Evolutionary conservation across 2,888 invertebrate species (phyloP).

Genomic region (Cataglyphis cursor): DNA sequence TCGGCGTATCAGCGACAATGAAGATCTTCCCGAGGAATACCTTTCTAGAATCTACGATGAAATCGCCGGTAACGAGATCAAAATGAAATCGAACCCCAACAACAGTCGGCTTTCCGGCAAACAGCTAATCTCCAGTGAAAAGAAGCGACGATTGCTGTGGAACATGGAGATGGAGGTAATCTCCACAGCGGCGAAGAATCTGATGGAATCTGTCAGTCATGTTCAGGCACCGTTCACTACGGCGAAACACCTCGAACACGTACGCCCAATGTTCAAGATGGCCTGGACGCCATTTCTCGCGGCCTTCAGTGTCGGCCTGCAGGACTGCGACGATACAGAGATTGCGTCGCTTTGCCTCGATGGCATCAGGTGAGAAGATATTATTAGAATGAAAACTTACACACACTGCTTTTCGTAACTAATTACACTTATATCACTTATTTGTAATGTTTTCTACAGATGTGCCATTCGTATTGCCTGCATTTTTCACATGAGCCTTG

Average conservation of each 20-base stretch:
- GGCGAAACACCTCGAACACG: constrained; percentile 99
- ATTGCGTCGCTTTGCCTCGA: constrained; percentile 98
- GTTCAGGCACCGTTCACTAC: constrained; percentile 98
- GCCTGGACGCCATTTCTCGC: constrained; percentile 99
- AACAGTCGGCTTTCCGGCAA: constrained; percentile 41
- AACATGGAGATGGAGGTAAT: constrained; percentile 99
- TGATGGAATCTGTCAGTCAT: constrained; percentile 99
- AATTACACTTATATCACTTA: neutral
- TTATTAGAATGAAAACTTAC: neutral
- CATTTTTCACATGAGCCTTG: constrained; percentile 99
- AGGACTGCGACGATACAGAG: constrained; percentile 99
- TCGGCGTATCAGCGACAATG: constrained; percentile 99
- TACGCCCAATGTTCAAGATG: constrained; percentile 99
- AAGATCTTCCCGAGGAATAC: constrained; percentile 98
- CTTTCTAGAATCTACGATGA: constrained; percentile 99
- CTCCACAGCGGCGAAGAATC: constrained; percentile 97
- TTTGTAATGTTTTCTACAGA: constrained; percentile 83
- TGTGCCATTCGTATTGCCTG: constrained; percentile 99
- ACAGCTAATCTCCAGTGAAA: constrained; percentile 94
- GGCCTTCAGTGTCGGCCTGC: constrained; percentile 98
- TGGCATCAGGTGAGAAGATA: constrained; percentile 90
- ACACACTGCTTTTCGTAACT: neutral
- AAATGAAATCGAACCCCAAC: constrained; percentile 93
- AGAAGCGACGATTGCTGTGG: constrained; percentile 96
- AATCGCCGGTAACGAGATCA: constrained; percentile 97